These are phyloP conservation scores for Zaprionus camerounensis DNA, from an alignment of 1,140 invertebrate genomes.

Conservation along the genomic window DNA sequence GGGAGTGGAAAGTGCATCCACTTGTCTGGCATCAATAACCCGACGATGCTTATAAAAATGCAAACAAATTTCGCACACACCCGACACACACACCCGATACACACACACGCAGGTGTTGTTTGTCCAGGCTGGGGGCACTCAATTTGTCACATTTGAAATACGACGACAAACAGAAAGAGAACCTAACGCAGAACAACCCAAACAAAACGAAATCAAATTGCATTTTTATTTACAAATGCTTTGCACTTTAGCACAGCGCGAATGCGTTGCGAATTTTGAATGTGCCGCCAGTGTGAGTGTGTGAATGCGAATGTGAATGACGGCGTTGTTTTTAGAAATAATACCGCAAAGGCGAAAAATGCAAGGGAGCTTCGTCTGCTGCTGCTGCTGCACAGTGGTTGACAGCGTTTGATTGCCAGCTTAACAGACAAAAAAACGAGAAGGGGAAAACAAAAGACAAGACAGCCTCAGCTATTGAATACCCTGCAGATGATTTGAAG, in stretches of 20 bases:
- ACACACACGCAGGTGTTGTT: constrained; percentile 56
- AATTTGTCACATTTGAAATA: constrained; percentile 82
- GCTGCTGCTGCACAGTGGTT: constrained; percentile 6
- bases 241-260: constrained; percentile 61
- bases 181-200: constrained; percentile 24
- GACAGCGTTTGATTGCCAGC: constrained; percentile 30
- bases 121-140: constrained; percentile 57
- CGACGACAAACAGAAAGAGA: constrained; percentile 57
- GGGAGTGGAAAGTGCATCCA: constrained; percentile 19
- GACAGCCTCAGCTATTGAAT: background rate
- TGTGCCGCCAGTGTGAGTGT: background rate
- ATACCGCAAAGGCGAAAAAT: background rate
- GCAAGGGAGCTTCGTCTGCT: background rate
- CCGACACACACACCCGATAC: constrained; percentile 13
- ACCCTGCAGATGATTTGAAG: background rate
- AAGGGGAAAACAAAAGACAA: background rate
- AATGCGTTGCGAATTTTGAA: constrained; percentile 22
- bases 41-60: constrained; percentile 76
- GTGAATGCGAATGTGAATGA: constrained; percentile 9
- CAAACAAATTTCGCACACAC: constrained; percentile 69
- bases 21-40: constrained; percentile 58
- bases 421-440: background rate
- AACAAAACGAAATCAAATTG: constrained; percentile 75
- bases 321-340: constrained; percentile 44
- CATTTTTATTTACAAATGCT: constrained; percentile 83